phyloP scores from a whole-genome alignment of 1,140 invertebrate species.

The Holotrichia oblita region DNA sequence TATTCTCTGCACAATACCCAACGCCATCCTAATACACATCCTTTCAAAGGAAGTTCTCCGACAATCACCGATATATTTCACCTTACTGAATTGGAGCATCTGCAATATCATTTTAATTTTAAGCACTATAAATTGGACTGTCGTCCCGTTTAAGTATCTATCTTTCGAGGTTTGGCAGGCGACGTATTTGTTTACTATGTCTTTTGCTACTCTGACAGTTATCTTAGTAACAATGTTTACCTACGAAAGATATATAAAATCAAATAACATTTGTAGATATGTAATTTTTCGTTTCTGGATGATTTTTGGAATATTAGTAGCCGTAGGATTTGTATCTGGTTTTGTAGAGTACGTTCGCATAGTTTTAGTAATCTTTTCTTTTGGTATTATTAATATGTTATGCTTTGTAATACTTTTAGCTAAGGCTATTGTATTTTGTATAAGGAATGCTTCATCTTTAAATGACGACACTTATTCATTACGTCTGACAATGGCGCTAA shows the following conservation, averaged over 20 bases:
- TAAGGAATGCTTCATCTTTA: background rate
- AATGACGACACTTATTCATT: background rate
- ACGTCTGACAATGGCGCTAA: background rate
- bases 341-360: background rate
- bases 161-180: background rate
- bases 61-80: background rate
- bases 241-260: background rate
- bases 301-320: background rate
- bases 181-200: background rate
- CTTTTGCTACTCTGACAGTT: background rate
- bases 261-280: background rate
- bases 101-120: constrained; percentile 13
- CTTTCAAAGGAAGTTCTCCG: background rate
- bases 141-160: background rate
- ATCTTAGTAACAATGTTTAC: background rate
- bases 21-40: constrained; percentile 13
- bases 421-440: background rate
- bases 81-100: constrained; percentile 4
- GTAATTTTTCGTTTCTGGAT: background rate
- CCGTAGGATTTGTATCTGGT: background rate
- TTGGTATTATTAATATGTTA: background rate
- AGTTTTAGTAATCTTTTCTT: background rate
- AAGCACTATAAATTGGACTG: background rate
- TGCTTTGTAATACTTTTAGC: background rate
- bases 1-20: constrained; percentile 7